Base-by-base conservation (phyloP, 2,888 invertebrate species). In the Thumatha senex region DNA sequence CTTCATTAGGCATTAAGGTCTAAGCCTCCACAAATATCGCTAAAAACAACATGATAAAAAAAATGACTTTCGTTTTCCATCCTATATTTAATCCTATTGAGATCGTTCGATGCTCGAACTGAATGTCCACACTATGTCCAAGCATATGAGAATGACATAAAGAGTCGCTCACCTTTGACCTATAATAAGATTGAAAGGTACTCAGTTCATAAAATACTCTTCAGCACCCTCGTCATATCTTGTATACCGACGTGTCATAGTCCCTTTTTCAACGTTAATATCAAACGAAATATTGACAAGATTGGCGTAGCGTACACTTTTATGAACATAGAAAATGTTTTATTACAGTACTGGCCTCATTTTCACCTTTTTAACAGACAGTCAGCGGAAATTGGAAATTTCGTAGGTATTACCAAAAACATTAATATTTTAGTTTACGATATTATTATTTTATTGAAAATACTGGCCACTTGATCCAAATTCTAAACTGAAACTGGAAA, bases 151-250 rank as follows among this genome's bases (percentile, higher is more conserved):
- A 5, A 24, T 24, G 18, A 24, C 18, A 24, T 46, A 44, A 54
- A 62, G 49, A 46, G 44, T 48, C 53, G 51, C 46, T 62, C 58
- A 67, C 65, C 67, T 70, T 63, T 70, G 66, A 58, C 67, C 67
- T 66, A 63, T 70, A 71, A 74, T 68, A 59, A 39, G 60, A 61
- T 66, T 57, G 47, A 58, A 59, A 66, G 72, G 67, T 73, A 72
- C 60, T 70, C 69, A 60, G 58, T 56, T 61, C 67, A 61, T 54
- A 63, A 63, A 63, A 31, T 70, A 70, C 72, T 76, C 62, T 56
- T 62, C 67, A 63, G 61, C 62, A 82, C 82, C 82, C 80, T 82
- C 70, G 62, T 84, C 83, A 80, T 47, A 45, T 24, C 2, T 24
- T 24, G 18, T 24, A 24, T 24, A 24, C 18, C 5, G 18, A 5